These are phyloP conservation scores for Theonella swinhoei DNA, from an alignment of 37 sponge, comb jelly and placozoan genomes.

Conservation along the genomic window DNA sequence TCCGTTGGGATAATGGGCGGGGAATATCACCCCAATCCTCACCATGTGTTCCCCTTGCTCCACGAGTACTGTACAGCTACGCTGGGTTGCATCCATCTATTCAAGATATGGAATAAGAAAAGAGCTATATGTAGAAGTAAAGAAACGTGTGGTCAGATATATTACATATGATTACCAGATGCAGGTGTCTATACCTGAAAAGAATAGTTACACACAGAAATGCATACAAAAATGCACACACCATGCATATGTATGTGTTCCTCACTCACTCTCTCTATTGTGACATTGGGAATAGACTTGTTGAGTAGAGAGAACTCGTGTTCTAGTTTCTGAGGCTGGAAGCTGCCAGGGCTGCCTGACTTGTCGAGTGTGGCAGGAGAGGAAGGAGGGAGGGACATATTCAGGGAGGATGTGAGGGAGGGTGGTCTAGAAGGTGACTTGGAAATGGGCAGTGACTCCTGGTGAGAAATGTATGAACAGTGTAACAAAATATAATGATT, in stretches of 20 bases:
- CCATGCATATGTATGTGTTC: too few relatives aligned
- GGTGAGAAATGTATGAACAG: too few relatives aligned
- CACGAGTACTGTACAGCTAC: constrained; percentile 69
- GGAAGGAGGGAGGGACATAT: neutral
- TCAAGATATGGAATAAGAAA: too few relatives aligned
- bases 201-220: neutral
- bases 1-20: constrained; percentile 79
- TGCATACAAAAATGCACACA: constrained; percentile 8
- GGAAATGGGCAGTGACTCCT: neutral
- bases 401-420: neutral
- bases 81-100: constrained; percentile 69
- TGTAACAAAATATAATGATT: too few relatives aligned
- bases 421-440: neutral
- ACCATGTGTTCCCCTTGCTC: constrained; percentile 52
- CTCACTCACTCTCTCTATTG: constrained; percentile 64
- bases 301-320: constrained; percentile 67
- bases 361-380: neutral
- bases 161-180: neutral
- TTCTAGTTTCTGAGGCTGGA: constrained; percentile 39
- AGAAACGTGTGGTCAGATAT: neutral
- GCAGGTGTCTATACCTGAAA: too few relatives aligned
- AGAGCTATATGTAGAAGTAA: neutral
- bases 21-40: constrained; percentile 74
- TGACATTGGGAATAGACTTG: constrained; percentile 57
- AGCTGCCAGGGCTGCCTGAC: neutral